phyloP scores from a whole-genome alignment of 2,797 vertebrate species.

The Xenops minutus region DNA sequence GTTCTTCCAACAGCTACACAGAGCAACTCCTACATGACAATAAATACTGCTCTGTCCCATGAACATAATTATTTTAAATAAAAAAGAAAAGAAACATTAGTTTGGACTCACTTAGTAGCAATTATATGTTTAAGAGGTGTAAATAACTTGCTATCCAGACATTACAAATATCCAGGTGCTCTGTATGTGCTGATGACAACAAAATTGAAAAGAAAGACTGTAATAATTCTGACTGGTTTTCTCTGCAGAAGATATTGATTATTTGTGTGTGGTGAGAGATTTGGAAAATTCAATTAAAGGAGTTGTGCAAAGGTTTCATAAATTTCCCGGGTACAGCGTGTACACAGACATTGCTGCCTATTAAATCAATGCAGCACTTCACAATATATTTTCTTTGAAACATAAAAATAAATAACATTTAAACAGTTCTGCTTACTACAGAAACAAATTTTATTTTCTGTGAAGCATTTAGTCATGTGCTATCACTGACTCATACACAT shows the following conservation, averaged over 20 bases:
- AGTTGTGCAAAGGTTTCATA: constrained; percentile 99
- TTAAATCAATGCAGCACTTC: constrained; percentile 99
- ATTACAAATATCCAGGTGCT: constrained; percentile 88
- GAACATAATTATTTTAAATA: constrained; percentile 69
- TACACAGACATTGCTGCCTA: constrained; percentile 94
- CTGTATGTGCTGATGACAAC: constrained; percentile 98
- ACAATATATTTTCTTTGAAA: constrained; percentile 99
- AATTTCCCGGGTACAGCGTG: constrained; percentile 88
- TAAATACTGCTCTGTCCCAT: constrained; percentile 60
- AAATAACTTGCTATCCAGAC: constrained; percentile 86
- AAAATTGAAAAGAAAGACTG: constrained; percentile 96
- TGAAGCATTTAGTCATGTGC: constrained; percentile 88
- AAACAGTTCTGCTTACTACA: constrained; percentile 99
- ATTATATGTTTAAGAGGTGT: constrained; percentile 84
- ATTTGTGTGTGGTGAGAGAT: constrained; percentile 99
- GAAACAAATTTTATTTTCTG: constrained; percentile 98
- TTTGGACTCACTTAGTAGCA: constrained; percentile 83
- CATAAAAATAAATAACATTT: constrained; percentile 99
- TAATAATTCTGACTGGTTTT: constrained; percentile 99
- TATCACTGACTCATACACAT: constrained; percentile 84
- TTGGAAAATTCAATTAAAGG: constrained; percentile 99
- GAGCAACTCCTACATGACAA: background rate
- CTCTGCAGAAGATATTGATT: constrained; percentile 98
- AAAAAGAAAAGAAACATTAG: constrained; percentile 64
- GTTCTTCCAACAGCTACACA: constrained; percentile 29